A percentile compares a stretch with the other conserved stretches of the same genome.
Evolutionary conservation across 2,113 vertebrate genomes (phyloP).

Genomic region (Paramormyrops kingsleyae): DNA sequence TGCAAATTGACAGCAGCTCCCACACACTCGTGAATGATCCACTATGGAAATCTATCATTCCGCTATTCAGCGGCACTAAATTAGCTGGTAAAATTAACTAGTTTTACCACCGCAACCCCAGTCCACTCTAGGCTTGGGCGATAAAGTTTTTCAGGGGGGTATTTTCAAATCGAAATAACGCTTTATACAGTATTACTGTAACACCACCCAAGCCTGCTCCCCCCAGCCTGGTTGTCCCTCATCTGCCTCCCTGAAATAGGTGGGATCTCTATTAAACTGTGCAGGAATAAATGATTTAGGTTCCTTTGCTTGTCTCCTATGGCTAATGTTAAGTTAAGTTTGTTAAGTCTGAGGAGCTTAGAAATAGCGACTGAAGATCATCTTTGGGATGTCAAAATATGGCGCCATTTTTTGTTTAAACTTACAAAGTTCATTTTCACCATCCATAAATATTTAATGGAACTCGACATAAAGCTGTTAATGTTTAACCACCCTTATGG

Average conservation of each 20-base stretch:
- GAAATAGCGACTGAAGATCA: neutral
- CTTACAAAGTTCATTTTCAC: conserved; percentile 13
- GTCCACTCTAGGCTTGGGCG: neutral
- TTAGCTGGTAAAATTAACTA: neutral
- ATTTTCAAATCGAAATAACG: neutral
- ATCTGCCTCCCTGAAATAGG: neutral
- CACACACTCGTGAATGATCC: neutral
- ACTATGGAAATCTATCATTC: neutral
- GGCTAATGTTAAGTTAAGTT: neutral
- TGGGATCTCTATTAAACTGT: neutral
- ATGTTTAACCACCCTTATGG: conserved; percentile 3
- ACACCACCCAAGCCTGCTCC: neutral
- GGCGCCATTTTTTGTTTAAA: neutral
- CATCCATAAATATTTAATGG: conserved; percentile 12
- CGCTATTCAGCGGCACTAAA: neutral
- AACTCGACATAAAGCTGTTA: conserved; percentile 4
- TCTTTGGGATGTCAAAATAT: neutral
- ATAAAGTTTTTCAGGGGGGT: neutral
- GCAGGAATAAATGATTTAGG: neutral
- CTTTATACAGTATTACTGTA: neutral
- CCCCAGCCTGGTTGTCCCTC: neutral
- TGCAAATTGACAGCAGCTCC: neutral
- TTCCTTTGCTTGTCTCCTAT: neutral
- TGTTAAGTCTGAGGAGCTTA: neutral
- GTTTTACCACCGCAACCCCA: neutral